Conservation (phyloP, 2,888 invertebrate species). For the Hyalella azteca region DNA sequence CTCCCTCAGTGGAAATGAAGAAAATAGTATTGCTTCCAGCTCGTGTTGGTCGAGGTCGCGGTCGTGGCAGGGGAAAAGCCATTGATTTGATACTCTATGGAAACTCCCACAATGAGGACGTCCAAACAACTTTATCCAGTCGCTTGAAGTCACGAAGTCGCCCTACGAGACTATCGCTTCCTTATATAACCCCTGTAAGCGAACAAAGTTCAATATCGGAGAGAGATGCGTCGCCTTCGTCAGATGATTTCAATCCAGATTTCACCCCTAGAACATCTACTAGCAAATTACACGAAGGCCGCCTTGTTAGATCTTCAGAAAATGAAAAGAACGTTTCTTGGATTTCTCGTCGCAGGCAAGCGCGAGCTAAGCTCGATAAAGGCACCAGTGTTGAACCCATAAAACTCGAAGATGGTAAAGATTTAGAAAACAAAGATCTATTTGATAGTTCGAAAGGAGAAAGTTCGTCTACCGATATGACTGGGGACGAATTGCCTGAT, state of each 20-base stretch:
- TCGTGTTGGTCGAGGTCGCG: slow-evolving; percentile 26
- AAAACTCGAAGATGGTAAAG: neutral
- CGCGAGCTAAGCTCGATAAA: neutral
- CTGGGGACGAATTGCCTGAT: neutral
- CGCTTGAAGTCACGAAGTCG: neutral
- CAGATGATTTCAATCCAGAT: neutral
- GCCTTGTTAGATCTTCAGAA: neutral
- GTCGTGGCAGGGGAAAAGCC: slow-evolving; percentile 28
- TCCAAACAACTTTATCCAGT: neutral
- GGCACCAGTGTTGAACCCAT: neutral
- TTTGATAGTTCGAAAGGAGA: neutral
- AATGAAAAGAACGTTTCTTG: neutral
- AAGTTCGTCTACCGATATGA: neutral
- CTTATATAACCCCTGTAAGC: slow-evolving; percentile 25
- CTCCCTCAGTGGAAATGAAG: slow-evolving; percentile 38
- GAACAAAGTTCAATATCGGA: slow-evolving; percentile 5
- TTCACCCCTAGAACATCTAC: neutral
- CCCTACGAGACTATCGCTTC: slow-evolving; percentile 29
- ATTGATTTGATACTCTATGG: slow-evolving; percentile 16
- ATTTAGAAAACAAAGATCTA: neutral
- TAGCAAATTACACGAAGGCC: neutral
- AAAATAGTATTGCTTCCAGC: neutral
- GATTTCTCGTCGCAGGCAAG: neutral
- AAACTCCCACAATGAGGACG: neutral
- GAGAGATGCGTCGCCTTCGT: neutral